Evolutionary conservation across 2,888 invertebrate species (phyloP).

Genomic region (Cryptocephalus moraei): DNA sequence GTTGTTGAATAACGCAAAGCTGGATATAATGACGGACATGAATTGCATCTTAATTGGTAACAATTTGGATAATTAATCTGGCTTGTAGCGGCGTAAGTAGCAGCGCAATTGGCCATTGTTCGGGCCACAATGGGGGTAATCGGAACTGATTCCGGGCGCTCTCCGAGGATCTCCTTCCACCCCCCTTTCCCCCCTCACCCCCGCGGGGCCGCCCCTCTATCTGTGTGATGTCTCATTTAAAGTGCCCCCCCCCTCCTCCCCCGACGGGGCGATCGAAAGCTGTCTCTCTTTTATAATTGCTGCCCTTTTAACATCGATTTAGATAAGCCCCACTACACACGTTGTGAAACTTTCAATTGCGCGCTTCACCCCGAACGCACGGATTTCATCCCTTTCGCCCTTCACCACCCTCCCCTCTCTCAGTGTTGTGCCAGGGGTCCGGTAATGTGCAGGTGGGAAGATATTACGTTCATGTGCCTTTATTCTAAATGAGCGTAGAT

Average conservation of each 20-base stretch:
- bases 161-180: too few relatives aligned
- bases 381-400: too few relatives aligned
- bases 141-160: slow-evolving; percentile 36
- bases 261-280: slow-evolving; percentile 20
- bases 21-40: slow-evolving; percentile 34
- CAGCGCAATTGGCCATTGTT: slow-evolving; percentile 40
- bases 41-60: slow-evolving; percentile 47
- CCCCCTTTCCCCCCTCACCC: too few relatives aligned
- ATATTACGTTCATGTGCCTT: too few relatives aligned
- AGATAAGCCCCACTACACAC: slow-evolving; percentile 18
- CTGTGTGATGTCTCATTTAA: slow-evolving; percentile 34
- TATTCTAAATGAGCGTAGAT: too few relatives aligned
- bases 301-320: slow-evolving; percentile 27
- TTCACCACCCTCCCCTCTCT: too few relatives aligned
- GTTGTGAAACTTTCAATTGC: slow-evolving; percentile 8
- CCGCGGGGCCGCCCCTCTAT: slow-evolving; percentile 13
- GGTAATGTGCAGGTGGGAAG: too few relatives aligned
- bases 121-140: slow-evolving; percentile 38
- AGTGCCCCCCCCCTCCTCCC: slow-evolving; percentile 18
- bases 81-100: slow-evolving; percentile 37
- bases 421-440: too few relatives aligned
- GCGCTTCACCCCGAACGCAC: too few relatives aligned
- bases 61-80: slow-evolving; percentile 44
- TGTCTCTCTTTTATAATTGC: slow-evolving; percentile 28
- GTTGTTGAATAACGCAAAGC: background rate